These are phyloP conservation scores for Drosophila macrospina DNA, from an alignment of 2,888 invertebrate genomes.

Conservation along the genomic window DNA sequence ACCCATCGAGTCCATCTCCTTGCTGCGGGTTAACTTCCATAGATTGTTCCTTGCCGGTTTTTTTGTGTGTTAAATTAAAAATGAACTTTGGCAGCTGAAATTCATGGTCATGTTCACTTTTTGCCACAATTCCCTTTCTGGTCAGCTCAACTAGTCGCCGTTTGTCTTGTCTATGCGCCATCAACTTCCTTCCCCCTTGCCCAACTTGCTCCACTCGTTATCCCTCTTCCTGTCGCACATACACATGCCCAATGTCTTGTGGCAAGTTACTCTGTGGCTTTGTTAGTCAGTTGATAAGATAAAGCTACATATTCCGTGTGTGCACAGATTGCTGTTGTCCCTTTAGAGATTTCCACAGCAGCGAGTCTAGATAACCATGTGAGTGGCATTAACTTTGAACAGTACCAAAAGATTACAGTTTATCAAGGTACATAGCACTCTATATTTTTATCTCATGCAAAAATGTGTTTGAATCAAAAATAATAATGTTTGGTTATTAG, in stretches of 20 bases:
- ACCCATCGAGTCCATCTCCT: not conserved
- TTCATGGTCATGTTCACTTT: conserved; percentile 79
- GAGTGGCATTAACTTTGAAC: conserved; percentile 7
- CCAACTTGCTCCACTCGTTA: not conserved
- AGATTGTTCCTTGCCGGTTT: conserved; percentile 15
- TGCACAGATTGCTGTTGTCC: conserved; percentile 42
- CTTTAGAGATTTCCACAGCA: conserved; percentile 30
- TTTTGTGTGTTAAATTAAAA: conserved; percentile 68
- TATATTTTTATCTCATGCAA: not conserved
- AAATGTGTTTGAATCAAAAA: not conserved
- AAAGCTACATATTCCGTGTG: conserved; percentile 47
- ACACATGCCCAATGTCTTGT: conserved; percentile 29
- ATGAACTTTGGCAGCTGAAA: conserved; percentile 77
- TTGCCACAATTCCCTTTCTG: conserved; percentile 50
- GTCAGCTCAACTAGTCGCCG: conserved; percentile 60
- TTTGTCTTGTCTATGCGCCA: conserved; percentile 45
- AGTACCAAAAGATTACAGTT: not conserved
- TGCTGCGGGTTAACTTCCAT: conserved; percentile 10
- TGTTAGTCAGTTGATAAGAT: conserved; percentile 67
- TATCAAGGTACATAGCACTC: not conserved
- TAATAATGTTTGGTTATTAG: not conserved
- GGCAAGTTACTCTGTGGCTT: conserved; percentile 59
- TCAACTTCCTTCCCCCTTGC: not conserved
- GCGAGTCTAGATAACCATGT: conserved; percentile 23
- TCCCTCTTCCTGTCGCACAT: not conserved